phyloP scores from a whole-genome alignment of 2,888 invertebrate genomes.

The Sisyra nigra region DNA sequence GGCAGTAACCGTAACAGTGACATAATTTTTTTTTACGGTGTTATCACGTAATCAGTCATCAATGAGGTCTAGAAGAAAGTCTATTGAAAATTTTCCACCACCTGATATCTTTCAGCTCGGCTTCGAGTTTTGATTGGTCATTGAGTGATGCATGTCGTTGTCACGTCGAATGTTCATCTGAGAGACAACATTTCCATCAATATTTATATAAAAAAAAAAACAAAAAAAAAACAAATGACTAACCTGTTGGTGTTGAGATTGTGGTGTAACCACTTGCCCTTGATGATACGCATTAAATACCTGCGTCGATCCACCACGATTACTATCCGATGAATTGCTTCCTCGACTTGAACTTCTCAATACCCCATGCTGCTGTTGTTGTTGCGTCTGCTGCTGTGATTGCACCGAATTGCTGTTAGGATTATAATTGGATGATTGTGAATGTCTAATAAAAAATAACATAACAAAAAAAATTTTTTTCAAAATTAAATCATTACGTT shows the following conservation, averaged over 20 bases:
- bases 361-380: background rate
- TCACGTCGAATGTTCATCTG: slow-evolving; percentile 18
- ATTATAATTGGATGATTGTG: slow-evolving; percentile 5
- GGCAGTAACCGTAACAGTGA: too few species aligned
- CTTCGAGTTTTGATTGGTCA: slow-evolving; percentile 27
- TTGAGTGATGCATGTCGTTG: slow-evolving; percentile 17
- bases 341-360: slow-evolving; percentile 13
- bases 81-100: slow-evolving; percentile 20
- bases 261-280: slow-evolving; percentile 18
- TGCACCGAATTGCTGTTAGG: slow-evolving; percentile 1
- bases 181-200: too few species aligned
- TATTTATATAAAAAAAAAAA: slow-evolving; percentile 8
- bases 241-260: slow-evolving; percentile 11
- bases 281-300: slow-evolving; percentile 24
- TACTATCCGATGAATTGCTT: slow-evolving; percentile 21
- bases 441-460: slow-evolving; percentile 6
- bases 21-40: too few species aligned
- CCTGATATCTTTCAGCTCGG: slow-evolving; percentile 41
- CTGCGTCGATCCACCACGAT: slow-evolving; percentile 22
- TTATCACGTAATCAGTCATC: background rate
- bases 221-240: background rate
- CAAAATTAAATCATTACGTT: background rate
- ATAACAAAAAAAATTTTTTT: background rate
- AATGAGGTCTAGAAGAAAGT: slow-evolving; percentile 21
- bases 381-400: background rate